These are phyloP conservation scores for Ephestia elutella DNA, from an alignment of 1,140 invertebrate genomes.

Conservation along the genomic window DNA sequence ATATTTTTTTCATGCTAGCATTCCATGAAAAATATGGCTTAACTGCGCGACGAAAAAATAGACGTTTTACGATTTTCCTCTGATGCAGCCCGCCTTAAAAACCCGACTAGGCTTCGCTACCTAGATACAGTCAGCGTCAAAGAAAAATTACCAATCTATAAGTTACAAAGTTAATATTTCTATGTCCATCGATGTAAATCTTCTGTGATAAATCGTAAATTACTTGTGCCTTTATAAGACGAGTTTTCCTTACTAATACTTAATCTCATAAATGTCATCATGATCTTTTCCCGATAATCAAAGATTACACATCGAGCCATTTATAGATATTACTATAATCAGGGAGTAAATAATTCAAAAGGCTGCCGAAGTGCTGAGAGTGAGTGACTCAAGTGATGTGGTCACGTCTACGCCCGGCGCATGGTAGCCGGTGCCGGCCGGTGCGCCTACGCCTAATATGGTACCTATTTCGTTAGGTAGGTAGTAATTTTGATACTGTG, in stretches of 20 bases:
- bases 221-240: neutral
- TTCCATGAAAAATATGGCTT: no score
- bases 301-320: constrained; percentile 2
- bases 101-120: no score
- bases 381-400: neutral
- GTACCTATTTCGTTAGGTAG: neutral
- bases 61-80: no score
- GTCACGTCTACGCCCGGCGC: neutral
- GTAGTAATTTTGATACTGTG: neutral
- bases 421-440: neutral
- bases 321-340: constrained; percentile 1
- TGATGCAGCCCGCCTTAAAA: no score
- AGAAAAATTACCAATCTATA: no score
- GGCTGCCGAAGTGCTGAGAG: neutral
- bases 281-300: neutral
- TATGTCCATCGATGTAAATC: no score
- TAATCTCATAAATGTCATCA: neutral
- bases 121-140: no score
- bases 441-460: neutral
- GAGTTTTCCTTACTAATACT: neutral
- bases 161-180: no score
- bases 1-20: no score
- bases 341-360: neutral
- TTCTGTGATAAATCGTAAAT: no score
- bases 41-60: no score